Base-by-base conservation (phyloP, 2,888 invertebrate genomes). In the Biston betularia region DNA sequence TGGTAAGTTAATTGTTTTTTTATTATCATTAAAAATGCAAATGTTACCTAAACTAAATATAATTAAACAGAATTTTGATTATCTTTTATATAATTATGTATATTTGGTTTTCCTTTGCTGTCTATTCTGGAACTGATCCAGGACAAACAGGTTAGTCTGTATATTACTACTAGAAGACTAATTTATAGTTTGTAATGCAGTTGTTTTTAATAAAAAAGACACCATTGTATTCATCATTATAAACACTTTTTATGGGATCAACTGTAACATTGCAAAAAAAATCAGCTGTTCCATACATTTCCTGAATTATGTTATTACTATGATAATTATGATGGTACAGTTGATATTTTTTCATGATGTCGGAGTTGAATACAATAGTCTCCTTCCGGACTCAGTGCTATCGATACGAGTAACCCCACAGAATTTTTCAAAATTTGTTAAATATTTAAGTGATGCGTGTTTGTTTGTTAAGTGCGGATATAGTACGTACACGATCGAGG, bases 401-500 rank as follows among this genome's bases (percentile, higher is more conserved):
- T 24, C 24, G 24, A 24, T 24, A 24, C 24, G 24, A 24, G 24
- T 24, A 24, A 24, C 24, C 24, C 24, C 24, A 24, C 24, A 24
- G 24, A 24, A 24, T 24, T 24, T 24, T 24, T 24, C 3, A 2
- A 2, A 24, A 24, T 24, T 24, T 24, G 3, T 24, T 24, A 3
- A 3, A 24, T 1, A 24, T 24, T 44, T 12, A n/a, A n/a, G 11
- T 1, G 6, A 12, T 12, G 6, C n/a, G n/a, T 45, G 33, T 33
- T 44, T 15, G 11, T 8, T 42, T 33, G 42, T 89, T 60, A 85
- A 97, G 97, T 98, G 97, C 79, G 95, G 95, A 46, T 96, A 96
- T 84, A 95, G 95, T 61, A 97, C 98, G 80, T 96, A 96, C 60
- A 97, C 98, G 0, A 96, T 97, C 77, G 98, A 98, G 84, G 97